These are phyloP conservation scores for Mormyrus lacerda DNA, from an alignment of 2,113 vertebrate genomes.

Conservation along the genomic window DNA sequence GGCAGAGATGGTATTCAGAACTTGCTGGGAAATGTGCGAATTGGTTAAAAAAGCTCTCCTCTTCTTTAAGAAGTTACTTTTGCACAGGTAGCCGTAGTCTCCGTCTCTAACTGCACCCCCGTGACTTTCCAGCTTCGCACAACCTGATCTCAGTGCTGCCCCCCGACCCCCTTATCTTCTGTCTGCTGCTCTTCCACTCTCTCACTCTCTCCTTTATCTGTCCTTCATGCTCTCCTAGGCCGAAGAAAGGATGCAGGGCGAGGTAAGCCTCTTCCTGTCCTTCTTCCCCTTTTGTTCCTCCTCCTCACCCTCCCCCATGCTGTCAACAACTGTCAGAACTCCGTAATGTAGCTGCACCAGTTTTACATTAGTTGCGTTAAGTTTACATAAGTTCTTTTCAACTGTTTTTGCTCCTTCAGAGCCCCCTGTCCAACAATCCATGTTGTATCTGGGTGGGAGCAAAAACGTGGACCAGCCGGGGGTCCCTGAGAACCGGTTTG, in stretches of 20 bases:
- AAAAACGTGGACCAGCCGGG: not conserved
- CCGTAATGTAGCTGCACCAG: not conserved
- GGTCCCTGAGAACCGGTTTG: not conserved
- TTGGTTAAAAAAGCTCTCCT: not conserved
- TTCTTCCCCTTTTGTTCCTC: constrained; percentile 7
- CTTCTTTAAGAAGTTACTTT: not conserved
- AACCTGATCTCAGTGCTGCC: not conserved
- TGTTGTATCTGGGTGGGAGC: not conserved
- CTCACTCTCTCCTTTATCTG: constrained; percentile 44
- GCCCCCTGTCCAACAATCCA: not conserved
- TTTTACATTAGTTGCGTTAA: not conserved
- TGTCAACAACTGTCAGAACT: not conserved
- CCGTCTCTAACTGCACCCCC: not conserved
- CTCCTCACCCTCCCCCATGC: constrained; percentile 30
- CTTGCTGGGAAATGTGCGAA: not conserved
- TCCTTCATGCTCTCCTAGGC: constrained; percentile 66
- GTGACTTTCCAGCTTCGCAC: not conserved
- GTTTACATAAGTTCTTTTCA: not conserved
- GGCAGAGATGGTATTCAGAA: not conserved
- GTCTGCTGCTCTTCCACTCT: constrained; percentile 18
- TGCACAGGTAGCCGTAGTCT: not conserved
- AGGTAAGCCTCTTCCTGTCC: constrained; percentile 67
- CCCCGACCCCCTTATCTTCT: constrained; percentile 18
- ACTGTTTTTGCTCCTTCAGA: not conserved
- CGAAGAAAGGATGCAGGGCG: constrained; percentile 97